Base-by-base conservation (phyloP, 1,140 invertebrate species). In the Atopsyche davidsoni region DNA sequence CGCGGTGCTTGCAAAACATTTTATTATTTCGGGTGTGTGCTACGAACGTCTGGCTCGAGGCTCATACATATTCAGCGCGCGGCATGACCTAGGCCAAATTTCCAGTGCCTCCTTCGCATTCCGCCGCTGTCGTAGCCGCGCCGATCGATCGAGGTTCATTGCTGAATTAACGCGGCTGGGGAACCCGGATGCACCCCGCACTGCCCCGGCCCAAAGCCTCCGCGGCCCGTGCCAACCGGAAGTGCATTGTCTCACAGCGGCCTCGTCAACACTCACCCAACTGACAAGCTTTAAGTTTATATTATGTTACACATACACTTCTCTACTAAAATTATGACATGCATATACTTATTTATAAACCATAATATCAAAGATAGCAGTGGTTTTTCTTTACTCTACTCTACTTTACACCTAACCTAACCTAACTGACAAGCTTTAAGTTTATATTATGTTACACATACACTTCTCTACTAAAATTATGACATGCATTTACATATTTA, bases 1-100 rank as follows among this genome's bases (percentile, higher is more conserved):
- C 24, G 38, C 32, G 13, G 32, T 22, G 40, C 41, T 44, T 51
- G 48, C 41, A 44, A 51, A 51, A 51, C 48, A 51, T 55, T 55
- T 55, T 55, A 55, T 55, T 55, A 55, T 55, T 55, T 55, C 40
- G 53, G 53, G 46, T 48, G 53, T 55, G 46, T 40, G 53, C 22
- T 28, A 28, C 9, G 45, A 53, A 48, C 51, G 46, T 55, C 53
- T 55, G 53, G 51, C 28, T 22, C 46, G n/a, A 17, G 43, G 18
- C 42, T 58, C 57, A 58, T 58, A 58, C 57, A 58, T 58, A 58
- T 58, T 58, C 57, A 58, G 57, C 44, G 46, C 57, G 57, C 48
- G 44, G 50, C 53, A 49, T 53, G 57, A 58, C 57, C 57, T 58
- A 58, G 53, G 53, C 43, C 51, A 58, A 57, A 57, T 57, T 57